These are phyloP conservation scores for Ophion ventricosus DNA, from an alignment of 2,888 invertebrate genomes.

Conservation along the genomic window DNA sequence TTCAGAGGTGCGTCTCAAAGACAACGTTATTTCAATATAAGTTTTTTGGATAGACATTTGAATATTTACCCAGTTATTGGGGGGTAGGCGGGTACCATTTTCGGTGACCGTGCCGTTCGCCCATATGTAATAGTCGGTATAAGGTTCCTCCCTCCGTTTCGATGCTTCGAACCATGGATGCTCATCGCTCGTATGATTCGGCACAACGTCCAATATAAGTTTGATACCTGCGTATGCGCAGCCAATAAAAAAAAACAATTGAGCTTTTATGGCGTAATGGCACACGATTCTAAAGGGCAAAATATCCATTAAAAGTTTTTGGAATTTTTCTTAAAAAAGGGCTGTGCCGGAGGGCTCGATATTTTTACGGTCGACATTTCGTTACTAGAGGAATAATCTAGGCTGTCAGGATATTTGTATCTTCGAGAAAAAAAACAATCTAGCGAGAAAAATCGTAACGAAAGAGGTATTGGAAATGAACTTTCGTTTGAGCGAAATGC, in stretches of 20 bases:
- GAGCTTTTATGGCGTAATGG: too few species aligned
- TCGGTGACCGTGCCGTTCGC: conserved; percentile 69
- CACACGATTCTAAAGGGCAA: neutral
- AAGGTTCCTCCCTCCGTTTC: conserved; percentile 61
- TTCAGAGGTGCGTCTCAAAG: neutral
- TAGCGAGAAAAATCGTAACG: too few species aligned
- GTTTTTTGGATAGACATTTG: neutral
- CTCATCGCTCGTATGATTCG: conserved; percentile 77
- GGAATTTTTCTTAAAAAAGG: neutral
- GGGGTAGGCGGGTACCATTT: conserved; percentile 84
- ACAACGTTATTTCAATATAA: neutral
- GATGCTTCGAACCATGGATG: conserved; percentile 78
- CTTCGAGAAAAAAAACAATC: too few species aligned
- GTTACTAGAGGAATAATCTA: too few species aligned
- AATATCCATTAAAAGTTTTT: neutral
- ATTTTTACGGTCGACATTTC: too few species aligned
- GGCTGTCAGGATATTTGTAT: too few species aligned
- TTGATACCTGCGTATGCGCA: conserved; percentile 72
- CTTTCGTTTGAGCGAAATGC: too few species aligned
- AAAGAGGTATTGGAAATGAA: too few species aligned
- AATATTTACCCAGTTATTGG: conserved; percentile 90
- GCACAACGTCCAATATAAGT: conserved; percentile 78
- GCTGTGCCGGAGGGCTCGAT: too few species aligned
- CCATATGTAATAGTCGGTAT: conserved; percentile 77
- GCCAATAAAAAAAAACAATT: neutral